These are phyloP conservation scores for Byasa hedistus DNA, from an alignment of 2,888 invertebrate genomes.

Conservation along the genomic window DNA sequence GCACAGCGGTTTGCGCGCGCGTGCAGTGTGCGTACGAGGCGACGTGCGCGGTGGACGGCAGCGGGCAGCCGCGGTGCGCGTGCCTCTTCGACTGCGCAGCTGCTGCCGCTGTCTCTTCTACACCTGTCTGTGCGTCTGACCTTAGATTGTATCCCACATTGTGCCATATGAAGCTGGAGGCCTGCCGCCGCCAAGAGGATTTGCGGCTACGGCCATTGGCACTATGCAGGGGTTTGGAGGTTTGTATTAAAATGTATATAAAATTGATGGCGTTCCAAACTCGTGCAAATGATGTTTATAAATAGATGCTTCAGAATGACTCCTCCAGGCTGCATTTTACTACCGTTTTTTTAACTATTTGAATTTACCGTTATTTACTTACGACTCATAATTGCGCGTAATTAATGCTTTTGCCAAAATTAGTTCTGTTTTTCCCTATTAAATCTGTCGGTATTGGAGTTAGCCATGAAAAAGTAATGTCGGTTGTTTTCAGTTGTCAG, in stretches of 20 bases:
- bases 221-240: slow-evolving; percentile 83
- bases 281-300: too few species aligned
- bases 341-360: too few species aligned
- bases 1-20: slow-evolving; percentile 86
- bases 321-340: too few species aligned
- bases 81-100: slow-evolving; percentile 89
- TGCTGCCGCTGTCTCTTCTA: slow-evolving; percentile 76
- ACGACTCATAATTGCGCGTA: too few species aligned
- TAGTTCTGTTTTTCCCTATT: too few species aligned
- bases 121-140: slow-evolving; percentile 91
- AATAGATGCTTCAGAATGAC: too few species aligned
- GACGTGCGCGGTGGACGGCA: slow-evolving; percentile 88
- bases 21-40: slow-evolving; percentile 92
- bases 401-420: too few species aligned
- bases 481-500: too few species aligned
- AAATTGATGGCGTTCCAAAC: too few species aligned
- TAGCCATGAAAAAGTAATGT: too few species aligned
- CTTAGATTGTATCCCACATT: slow-evolving; percentile 87
- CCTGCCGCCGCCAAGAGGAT: slow-evolving; percentile 90
- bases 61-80: slow-evolving; percentile 82
- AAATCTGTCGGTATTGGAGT: too few species aligned
- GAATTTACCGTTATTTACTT: too few species aligned
- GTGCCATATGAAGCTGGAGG: slow-evolving; percentile 92
- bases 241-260: neutral
- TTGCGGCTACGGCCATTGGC: slow-evolving; percentile 87